phyloP scores from a whole-genome alignment of 2,888 invertebrate genomes.

The Leuctra nigra region DNA sequence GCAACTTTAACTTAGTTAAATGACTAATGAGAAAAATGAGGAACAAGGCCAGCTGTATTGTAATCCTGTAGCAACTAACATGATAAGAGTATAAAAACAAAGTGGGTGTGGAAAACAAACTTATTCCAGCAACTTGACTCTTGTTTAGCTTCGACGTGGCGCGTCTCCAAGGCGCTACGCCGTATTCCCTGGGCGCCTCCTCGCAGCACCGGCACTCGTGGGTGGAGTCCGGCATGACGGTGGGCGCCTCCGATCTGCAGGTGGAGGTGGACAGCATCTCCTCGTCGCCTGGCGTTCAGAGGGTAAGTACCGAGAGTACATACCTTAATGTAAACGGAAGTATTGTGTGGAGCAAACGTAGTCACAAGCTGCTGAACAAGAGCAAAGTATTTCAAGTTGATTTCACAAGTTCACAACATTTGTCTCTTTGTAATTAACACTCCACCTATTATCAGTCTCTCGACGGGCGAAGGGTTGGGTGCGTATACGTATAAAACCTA shows the following conservation, averaged over 20 bases:
- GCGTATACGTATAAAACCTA: too few relatives aligned
- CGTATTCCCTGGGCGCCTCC: conserved; percentile 24
- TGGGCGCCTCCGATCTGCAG: conserved; percentile 64
- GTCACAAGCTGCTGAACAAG: too few relatives aligned
- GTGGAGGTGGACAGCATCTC: conserved; percentile 81
- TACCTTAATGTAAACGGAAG: background rate
- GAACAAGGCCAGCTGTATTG: too few relatives aligned
- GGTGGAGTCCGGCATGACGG: conserved; percentile 42
- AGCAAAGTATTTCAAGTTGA: too few relatives aligned
- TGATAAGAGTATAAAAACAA: too few relatives aligned
- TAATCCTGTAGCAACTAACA: too few relatives aligned
- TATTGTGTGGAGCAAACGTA: background rate
- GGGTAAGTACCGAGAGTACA: conserved; percentile 47
- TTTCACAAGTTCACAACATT: background rate
- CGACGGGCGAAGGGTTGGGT: background rate
- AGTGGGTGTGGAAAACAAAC: too few relatives aligned
- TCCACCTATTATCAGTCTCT: too few relatives aligned
- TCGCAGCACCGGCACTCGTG: conserved; percentile 40
- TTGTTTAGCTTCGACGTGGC: conserved; percentile 54
- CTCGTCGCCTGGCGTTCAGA: conserved; percentile 80
- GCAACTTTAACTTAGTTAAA: too few relatives aligned
- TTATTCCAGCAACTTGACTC: too few relatives aligned
- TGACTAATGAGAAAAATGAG: too few relatives aligned
- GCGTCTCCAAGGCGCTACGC: conserved; percentile 50
- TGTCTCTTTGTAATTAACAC: background rate